Evolutionary conservation across 2,888 invertebrate genomes (phyloP).

Genomic region (Rhogogaster chlorosoma): DNA sequence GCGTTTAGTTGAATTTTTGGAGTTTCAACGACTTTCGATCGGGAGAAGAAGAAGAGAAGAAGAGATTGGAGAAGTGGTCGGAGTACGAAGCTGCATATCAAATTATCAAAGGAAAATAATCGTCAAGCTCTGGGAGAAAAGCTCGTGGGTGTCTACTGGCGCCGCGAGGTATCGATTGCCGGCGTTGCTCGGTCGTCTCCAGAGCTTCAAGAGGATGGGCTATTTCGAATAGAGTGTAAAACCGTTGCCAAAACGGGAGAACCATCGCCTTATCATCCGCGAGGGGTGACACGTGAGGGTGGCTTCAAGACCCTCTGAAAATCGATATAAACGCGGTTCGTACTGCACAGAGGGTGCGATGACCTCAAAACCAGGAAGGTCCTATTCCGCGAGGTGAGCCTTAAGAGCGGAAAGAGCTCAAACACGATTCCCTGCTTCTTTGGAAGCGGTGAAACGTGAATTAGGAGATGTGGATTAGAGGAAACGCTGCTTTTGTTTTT

Average conservation of each 20-base stretch:
- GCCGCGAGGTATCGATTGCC: conserved; percentile 51
- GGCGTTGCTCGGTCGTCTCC: conserved; percentile 26
- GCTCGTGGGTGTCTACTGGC: conserved; percentile 48
- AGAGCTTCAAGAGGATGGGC: conserved; percentile 63
- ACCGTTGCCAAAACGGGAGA: background rate
- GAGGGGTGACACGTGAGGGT: conserved; percentile 22
- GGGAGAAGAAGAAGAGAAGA: background rate
- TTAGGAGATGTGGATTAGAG: conserved; percentile 2
- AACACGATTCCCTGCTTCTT: background rate
- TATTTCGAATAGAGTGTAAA: conserved; percentile 55
- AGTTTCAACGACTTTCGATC: background rate
- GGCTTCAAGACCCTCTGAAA: conserved; percentile 51
- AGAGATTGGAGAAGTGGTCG: conserved; percentile 41
- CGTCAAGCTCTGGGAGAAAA: conserved; percentile 14
- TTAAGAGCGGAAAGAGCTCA: background rate
- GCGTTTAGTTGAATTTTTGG: background rate
- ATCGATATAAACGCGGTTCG: conserved; percentile 66
- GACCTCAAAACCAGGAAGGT: conserved; percentile 74
- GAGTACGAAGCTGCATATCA: background rate
- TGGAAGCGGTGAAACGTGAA: background rate
- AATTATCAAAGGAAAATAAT: conserved; percentile 43
- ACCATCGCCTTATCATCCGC: conserved; percentile 18
- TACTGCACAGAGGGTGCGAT: conserved; percentile 69
- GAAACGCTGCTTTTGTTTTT: background rate
- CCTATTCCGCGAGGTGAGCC: conserved; percentile 69